Conservation (phyloP, 2,113 vertebrate genomes). For the Xiphias gladius region DNA sequence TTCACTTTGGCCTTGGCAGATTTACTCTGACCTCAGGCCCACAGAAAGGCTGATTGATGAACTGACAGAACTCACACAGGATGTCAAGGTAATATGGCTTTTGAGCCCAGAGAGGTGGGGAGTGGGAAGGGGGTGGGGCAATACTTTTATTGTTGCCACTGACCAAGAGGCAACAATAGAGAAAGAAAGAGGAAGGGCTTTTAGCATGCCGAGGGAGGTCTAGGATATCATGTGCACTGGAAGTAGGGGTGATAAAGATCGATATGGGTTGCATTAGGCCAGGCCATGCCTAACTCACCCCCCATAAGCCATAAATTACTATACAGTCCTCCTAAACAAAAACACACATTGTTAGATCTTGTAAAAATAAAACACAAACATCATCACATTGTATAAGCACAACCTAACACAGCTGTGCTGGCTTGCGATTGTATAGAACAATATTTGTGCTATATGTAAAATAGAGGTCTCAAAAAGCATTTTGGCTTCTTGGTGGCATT, state of each 20-base stretch:
- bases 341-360: conserved; percentile 9
- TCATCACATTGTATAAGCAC: background rate
- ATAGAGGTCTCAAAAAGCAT: background rate
- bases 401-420: background rate
- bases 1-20: conserved; percentile 51
- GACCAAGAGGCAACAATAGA: conserved; percentile 37
- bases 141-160: background rate
- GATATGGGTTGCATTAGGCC: conserved; percentile 77
- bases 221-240: conserved; percentile 78
- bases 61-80: conserved; percentile 26
- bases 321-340: conserved; percentile 38
- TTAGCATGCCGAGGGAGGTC: conserved; percentile 69
- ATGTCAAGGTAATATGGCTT: conserved; percentile 57
- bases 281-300: conserved; percentile 55
- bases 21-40: conserved; percentile 55
- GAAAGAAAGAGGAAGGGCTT: conserved; percentile 62
- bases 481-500: background rate
- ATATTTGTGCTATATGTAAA: background rate
- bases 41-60: conserved; percentile 37
- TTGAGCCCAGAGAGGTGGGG: conserved; percentile 27
- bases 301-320: conserved; percentile 59
- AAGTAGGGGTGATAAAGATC: conserved; percentile 80
- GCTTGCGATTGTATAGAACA: too few relatives aligned
- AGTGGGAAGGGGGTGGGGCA: background rate
- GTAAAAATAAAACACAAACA: background rate